Percentiles rank a stretch among this genome's conserved stretches.
Conservation (phyloP, 2,888 invertebrate genomes). For the Gymnocheta viridis region DNA sequence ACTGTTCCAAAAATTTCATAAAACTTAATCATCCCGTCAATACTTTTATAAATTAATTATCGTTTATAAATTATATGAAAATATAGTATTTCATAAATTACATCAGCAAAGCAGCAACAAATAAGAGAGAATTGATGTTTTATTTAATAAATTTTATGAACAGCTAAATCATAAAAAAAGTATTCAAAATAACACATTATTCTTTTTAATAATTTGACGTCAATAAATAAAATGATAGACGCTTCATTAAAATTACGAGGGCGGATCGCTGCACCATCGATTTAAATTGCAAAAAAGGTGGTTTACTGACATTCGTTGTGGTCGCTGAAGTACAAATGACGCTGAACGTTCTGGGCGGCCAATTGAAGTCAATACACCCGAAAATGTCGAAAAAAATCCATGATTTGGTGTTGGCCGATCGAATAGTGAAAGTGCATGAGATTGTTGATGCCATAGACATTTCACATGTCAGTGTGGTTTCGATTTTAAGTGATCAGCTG, state of each 20-base stretch:
- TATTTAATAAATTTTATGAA: background rate
- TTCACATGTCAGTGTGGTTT: no score
- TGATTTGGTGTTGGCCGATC: no score
- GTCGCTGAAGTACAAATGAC: no score
- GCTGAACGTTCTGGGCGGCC: no score
- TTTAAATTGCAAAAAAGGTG: no score
- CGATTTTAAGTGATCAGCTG: no score
- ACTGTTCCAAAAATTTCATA: background rate
- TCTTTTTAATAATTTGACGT: background rate
- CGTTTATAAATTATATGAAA: background rate
- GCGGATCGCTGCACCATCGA: no score
- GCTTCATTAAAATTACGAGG: background rate
- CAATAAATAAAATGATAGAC: background rate
- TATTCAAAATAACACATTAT: background rate
- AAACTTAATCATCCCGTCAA: background rate
- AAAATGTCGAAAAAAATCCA: no score
- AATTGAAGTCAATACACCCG: no score
- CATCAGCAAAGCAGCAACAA: background rate
- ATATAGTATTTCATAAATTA: background rate
- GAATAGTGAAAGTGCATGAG: no score
- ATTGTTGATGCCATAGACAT: no score
- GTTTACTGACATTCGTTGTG: no score
- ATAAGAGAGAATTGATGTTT: background rate
- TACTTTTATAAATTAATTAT: background rate
- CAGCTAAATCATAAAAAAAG: background rate